A percentile compares a stretch with the other conserved stretches of the same genome.
These are phyloP conservation scores for Thamnophis sirtalis DNA, from an alignment of 2,113 vertebrate genomes.

Conservation along the genomic window DNA sequence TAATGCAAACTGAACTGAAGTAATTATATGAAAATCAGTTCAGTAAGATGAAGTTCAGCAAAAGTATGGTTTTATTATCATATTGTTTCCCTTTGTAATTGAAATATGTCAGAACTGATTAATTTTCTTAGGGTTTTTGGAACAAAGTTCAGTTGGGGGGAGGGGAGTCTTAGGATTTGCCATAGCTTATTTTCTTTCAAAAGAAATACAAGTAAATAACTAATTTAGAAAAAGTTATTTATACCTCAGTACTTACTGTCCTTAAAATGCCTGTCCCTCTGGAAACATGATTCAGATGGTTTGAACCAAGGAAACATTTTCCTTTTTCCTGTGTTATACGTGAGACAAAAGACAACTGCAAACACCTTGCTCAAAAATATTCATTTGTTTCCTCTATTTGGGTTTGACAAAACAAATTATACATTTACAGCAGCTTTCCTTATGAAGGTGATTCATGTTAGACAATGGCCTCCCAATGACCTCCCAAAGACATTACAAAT, in stretches of 20 bases:
- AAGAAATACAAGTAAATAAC: constrained; percentile 31
- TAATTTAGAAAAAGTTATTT: constrained; percentile 70
- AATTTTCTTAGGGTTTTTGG: constrained; percentile 49
- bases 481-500: constrained; percentile 47
- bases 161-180: constrained; percentile 47
- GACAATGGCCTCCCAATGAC: constrained; percentile 53
- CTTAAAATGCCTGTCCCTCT: constrained; percentile 72
- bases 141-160: constrained; percentile 43
- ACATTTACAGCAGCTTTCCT: constrained; percentile 54
- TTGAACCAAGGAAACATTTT: constrained; percentile 72
- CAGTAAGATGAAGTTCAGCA: constrained; percentile 35
- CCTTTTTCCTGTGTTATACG: constrained; percentile 76
- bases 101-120: constrained; percentile 51
- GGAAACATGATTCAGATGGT: constrained; percentile 79
- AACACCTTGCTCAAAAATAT: constrained; percentile 69
- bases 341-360: constrained; percentile 71
- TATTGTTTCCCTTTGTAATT: constrained; percentile 39
- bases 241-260: constrained; percentile 74
- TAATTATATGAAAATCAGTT: constrained; percentile 52
- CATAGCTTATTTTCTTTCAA: constrained; percentile 59
- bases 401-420: constrained; percentile 64
- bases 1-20: constrained; percentile 37
- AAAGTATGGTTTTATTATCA: constrained; percentile 43
- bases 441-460: constrained; percentile 66
- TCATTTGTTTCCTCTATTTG: constrained; percentile 60